These are phyloP conservation scores for Chelmon rostratus DNA, from an alignment of 2,797 vertebrate genomes.

Conservation along the genomic window DNA sequence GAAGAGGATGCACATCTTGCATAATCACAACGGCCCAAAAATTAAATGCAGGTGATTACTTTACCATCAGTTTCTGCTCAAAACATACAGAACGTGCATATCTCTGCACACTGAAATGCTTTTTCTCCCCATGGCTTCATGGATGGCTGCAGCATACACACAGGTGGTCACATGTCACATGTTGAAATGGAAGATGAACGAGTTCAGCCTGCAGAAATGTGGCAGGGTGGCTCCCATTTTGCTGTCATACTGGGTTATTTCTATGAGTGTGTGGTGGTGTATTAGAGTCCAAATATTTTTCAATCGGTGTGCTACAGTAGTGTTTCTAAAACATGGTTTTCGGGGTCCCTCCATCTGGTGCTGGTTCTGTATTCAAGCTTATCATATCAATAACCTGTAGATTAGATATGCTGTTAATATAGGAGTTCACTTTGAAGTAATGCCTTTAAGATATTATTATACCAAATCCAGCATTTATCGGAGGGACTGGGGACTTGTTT, in stretches of 20 bases:
- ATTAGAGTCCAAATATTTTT: conserved; percentile 76
- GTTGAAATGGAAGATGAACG: conserved; percentile 19
- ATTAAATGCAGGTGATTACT: conserved; percentile 46
- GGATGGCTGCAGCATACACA: conserved; percentile 28
- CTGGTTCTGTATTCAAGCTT: conserved; percentile 66
- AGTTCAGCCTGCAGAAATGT: conserved; percentile 25
- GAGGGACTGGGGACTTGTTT: conserved; percentile 54
- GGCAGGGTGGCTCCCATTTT: conserved; percentile 47
- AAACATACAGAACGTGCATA: conserved; percentile 38
- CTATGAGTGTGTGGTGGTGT: conserved; percentile 66
- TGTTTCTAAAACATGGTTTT: conserved; percentile 69
- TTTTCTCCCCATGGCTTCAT: conserved; percentile 36
- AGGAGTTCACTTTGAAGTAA: conserved; percentile 68
- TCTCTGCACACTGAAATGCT: conserved; percentile 41
- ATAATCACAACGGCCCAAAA: conserved; percentile 40
- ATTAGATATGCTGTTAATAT: conserved; percentile 71
- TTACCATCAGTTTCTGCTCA: conserved; percentile 38
- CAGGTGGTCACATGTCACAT: conserved; percentile 30
- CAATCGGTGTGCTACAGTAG: conserved; percentile 66
- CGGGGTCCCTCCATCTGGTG: conserved; percentile 65
- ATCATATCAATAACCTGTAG: conserved; percentile 68
- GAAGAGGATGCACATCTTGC: conserved; percentile 34
- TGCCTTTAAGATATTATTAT: conserved; percentile 69
- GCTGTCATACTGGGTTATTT: conserved; percentile 55
- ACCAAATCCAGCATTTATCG: conserved; percentile 74